Conservation (phyloP, 2,113 vertebrate species). For the Xiphias gladius region DNA sequence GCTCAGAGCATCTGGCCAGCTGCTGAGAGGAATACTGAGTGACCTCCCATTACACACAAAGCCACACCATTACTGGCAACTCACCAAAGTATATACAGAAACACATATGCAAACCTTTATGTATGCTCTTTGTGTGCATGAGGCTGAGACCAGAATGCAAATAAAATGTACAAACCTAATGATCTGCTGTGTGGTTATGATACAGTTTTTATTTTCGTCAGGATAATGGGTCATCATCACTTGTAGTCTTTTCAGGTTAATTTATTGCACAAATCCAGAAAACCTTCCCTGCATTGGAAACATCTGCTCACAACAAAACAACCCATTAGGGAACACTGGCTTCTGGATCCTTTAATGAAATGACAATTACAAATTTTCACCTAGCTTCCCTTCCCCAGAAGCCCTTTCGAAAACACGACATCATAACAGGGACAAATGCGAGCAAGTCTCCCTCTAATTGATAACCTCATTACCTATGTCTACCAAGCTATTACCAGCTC, state of each 20-base stretch:
- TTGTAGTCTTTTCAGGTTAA: slow-evolving; percentile 47
- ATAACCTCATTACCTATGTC: slow-evolving; percentile 75
- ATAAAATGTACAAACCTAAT: slow-evolving; percentile 7
- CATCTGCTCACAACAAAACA: slow-evolving; percentile 63
- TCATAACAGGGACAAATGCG: slow-evolving; percentile 68
- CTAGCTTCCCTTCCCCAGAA: slow-evolving; percentile 31
- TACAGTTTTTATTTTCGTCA: slow-evolving; percentile 43
- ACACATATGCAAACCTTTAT: background rate
- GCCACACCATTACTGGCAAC: slow-evolving; percentile 19
- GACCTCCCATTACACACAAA: background rate
- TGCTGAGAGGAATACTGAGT: slow-evolving; percentile 64
- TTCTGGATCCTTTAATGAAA: slow-evolving; percentile 56
- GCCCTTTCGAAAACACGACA: slow-evolving; percentile 52
- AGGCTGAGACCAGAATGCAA: slow-evolving; percentile 24
- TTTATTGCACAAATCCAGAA: slow-evolving; percentile 51
- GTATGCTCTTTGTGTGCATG: background rate
- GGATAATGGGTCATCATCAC: slow-evolving; percentile 56
- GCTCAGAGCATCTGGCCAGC: slow-evolving; percentile 39
- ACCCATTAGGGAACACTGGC: slow-evolving; percentile 29
- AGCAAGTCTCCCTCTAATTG: slow-evolving; percentile 67
- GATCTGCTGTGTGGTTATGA: background rate
- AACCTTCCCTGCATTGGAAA: slow-evolving; percentile 50
- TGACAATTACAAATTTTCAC: slow-evolving; percentile 56
- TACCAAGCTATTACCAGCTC: slow-evolving; percentile 64
- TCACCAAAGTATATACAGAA: background rate